phyloP scores from a whole-genome alignment of 2,888 invertebrate genomes.

The Eilema depressum region DNA sequence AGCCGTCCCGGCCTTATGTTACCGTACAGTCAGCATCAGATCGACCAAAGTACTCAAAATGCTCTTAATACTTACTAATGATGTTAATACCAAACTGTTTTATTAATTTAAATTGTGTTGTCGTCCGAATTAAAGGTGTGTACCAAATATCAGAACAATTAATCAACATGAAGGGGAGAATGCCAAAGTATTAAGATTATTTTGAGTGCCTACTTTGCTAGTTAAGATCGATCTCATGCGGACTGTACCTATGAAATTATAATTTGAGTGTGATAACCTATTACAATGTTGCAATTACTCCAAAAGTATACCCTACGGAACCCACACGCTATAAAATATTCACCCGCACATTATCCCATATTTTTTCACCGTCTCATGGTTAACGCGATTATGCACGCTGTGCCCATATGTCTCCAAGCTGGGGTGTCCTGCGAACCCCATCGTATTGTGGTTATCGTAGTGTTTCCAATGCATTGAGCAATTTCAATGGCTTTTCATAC shows the following conservation, averaged over 20 bases:
- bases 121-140: no score
- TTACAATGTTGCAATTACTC: neutral
- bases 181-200: no score
- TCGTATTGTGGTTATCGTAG: constrained; percentile 50
- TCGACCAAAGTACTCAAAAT: no score
- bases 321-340: constrained; percentile 27
- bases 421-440: constrained; percentile 45
- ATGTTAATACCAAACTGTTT: no score
- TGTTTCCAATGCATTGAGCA: constrained; percentile 61
- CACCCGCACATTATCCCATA: constrained; percentile 39
- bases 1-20: no score
- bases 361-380: constrained; percentile 57
- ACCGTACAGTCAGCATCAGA: no score
- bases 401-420: constrained; percentile 53
- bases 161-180: no score
- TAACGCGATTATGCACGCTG: constrained; percentile 57
- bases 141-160: no score
- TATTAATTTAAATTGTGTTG: no score
- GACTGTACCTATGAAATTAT: neutral
- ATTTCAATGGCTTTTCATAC: constrained; percentile 51
- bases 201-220: no score
- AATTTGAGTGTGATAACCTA: neutral
- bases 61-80: no score
- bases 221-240: no score
- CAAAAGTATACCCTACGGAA: constrained; percentile 31